phyloP scores from a whole-genome alignment of 2,797 vertebrate species.

The Cynopterus sphinx region DNA sequence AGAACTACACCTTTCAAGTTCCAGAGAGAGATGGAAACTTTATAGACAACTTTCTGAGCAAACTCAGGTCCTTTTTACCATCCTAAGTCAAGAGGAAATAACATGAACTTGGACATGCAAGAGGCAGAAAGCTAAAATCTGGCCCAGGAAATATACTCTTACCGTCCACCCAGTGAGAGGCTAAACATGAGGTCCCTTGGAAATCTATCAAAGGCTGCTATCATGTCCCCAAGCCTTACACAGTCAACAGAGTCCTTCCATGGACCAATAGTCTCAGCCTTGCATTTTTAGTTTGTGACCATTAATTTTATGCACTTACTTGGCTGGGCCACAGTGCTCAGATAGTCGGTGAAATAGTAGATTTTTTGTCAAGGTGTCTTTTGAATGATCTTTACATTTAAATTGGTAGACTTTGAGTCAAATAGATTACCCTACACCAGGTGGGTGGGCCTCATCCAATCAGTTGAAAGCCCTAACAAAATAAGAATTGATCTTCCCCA shows the following conservation, averaged over 20 bases:
- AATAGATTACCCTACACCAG: not conserved
- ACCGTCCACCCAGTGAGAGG: not conserved
- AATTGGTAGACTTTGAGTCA: not conserved
- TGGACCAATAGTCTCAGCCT: not conserved
- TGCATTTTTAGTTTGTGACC: not conserved
- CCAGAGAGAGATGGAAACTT: not conserved
- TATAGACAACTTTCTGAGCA: not conserved
- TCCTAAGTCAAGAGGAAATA: not conserved
- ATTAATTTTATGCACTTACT: not conserved
- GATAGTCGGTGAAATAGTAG: not conserved
- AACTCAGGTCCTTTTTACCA: slow-evolving; percentile 32
- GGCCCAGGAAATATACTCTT: not conserved
- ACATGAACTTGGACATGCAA: not conserved
- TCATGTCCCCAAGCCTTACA: not conserved
- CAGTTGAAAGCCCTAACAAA: not conserved
- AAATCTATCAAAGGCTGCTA: not conserved
- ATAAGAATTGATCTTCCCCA: not conserved
- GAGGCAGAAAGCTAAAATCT: not conserved
- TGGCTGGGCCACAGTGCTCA: not conserved
- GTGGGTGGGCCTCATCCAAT: not conserved
- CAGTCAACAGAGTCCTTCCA: not conserved
- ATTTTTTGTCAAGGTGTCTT: not conserved
- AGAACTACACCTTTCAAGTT: not conserved
- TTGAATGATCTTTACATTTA: not conserved
- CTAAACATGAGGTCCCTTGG: not conserved